A percentile compares a stretch with the other conserved stretches of the same genome.
phyloP scores from a whole-genome alignment of 2,797 vertebrate genomes.

The Sarcophilus harrisii region DNA sequence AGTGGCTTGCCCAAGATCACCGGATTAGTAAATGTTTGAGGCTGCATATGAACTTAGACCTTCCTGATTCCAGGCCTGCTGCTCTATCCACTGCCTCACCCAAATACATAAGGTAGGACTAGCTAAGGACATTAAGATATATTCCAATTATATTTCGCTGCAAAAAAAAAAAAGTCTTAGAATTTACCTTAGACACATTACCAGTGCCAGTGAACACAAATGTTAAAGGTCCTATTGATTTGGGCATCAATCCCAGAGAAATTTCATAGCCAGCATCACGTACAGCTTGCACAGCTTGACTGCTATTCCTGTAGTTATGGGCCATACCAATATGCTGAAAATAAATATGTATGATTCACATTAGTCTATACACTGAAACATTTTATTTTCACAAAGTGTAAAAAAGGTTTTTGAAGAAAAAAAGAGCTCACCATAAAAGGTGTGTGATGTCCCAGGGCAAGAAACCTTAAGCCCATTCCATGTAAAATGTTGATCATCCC shows the following conservation, averaged over 20 bases:
- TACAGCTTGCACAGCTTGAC: conserved; percentile 97
- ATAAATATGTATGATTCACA: conserved; percentile 62
- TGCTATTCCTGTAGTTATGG: conserved; percentile 98
- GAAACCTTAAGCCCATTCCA: conserved; percentile 95
- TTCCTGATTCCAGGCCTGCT: not conserved
- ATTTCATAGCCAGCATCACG: conserved; percentile 98
- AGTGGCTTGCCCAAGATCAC: not conserved
- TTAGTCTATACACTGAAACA: conserved; percentile 34
- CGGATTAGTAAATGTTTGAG: not conserved
- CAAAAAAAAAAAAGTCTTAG: not conserved
- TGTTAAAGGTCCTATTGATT: conserved; percentile 95
- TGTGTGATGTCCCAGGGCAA: conserved; percentile 97
- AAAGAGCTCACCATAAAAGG: conserved; percentile 93
- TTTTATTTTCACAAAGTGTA: not conserved
- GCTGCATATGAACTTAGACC: not conserved
- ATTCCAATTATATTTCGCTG: not conserved
- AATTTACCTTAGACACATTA: conserved; percentile 96
- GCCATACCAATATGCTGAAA: conserved; percentile 98
- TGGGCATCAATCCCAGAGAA: conserved; percentile 96
- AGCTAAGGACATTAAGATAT: not conserved
- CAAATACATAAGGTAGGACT: not conserved
- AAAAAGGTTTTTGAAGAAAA: not conserved
- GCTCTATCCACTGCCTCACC: not conserved
- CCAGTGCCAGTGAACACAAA: conserved; percentile 99
- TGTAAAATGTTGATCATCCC: conserved; percentile 99